These are phyloP conservation scores for Ectemnius continuus DNA, from an alignment of 2,888 invertebrate species.

Conservation along the genomic window DNA sequence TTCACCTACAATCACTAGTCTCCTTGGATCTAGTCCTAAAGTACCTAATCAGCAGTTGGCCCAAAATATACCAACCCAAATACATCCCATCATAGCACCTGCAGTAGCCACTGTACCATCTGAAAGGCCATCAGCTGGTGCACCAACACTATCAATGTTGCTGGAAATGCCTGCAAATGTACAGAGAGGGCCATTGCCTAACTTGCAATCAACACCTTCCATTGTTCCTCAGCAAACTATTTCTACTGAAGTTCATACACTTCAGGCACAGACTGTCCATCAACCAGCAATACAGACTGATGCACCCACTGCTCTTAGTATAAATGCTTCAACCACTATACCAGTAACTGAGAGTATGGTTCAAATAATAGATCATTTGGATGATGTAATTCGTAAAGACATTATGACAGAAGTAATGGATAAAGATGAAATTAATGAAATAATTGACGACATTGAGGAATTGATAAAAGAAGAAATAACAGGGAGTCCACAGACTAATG, in stretches of 20 bases:
- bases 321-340: constrained; percentile 56
- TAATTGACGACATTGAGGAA: constrained; percentile 75
- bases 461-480: constrained; percentile 75
- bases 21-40: constrained; percentile 78
- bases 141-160: constrained; percentile 87
- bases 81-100: constrained; percentile 79
- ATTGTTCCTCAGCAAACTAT: constrained; percentile 53
- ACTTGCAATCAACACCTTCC: constrained; percentile 52
- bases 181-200: constrained; percentile 67
- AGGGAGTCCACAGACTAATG: constrained; percentile 65
- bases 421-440: constrained; percentile 76
- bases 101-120: constrained; percentile 73
- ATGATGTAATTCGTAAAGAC: constrained; percentile 73
- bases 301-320: constrained; percentile 32
- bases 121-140: constrained; percentile 83
- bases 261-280: constrained; percentile 44
- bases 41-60: constrained; percentile 65
- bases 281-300: constrained; percentile 49
- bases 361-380: constrained; percentile 73
- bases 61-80: constrained; percentile 77
- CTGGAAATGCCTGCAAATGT: constrained; percentile 79
- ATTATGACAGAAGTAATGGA: constrained; percentile 73
- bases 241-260: constrained; percentile 38
- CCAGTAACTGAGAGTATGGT: constrained; percentile 69
- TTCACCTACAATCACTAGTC: constrained; percentile 80